Conservation (phyloP, 2,888 invertebrate species). For the Phyllotreta cruciferae region DNA sequence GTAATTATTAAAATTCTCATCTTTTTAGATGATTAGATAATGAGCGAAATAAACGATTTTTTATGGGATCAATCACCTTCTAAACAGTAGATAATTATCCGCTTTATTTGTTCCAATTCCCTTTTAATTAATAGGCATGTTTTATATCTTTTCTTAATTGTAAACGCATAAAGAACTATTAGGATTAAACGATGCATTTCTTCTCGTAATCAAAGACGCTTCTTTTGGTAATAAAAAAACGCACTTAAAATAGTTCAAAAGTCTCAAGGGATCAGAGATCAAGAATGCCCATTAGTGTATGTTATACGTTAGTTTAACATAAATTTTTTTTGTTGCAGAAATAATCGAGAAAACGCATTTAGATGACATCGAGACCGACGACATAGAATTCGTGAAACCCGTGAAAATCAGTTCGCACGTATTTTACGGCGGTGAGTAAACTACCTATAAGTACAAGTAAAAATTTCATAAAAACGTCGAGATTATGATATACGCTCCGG, state of each 20-base stretch:
- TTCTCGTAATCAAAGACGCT: not conserved
- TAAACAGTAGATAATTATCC: conserved; percentile 22
- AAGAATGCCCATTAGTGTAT: not conserved
- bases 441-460: not conserved
- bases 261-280: not conserved
- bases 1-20: not conserved
- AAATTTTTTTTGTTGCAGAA: conserved; percentile 46
- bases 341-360: conserved; percentile 49
- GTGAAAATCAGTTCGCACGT: conserved; percentile 65
- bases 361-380: conserved; percentile 47
- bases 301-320: not conserved
- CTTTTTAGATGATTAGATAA: not conserved
- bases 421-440: conserved; percentile 57
- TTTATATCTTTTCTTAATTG: conserved; percentile 26
- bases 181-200: conserved; percentile 2
- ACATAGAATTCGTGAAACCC: conserved; percentile 65
- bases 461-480: conserved; percentile 1
- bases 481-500: conserved; percentile 6
- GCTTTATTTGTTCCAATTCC: conserved; percentile 26
- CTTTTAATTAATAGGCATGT: conserved; percentile 27
- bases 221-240: conserved; percentile 13
- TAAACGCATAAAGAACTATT: conserved; percentile 5
- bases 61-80: conserved; percentile 40
- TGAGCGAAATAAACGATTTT: conserved; percentile 22
- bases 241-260: not conserved